Evolutionary conservation across 2,888 invertebrate genomes (phyloP), one percentile per base, ranked within the genome.

Genomic region (Lathronympha strigana): DNA sequence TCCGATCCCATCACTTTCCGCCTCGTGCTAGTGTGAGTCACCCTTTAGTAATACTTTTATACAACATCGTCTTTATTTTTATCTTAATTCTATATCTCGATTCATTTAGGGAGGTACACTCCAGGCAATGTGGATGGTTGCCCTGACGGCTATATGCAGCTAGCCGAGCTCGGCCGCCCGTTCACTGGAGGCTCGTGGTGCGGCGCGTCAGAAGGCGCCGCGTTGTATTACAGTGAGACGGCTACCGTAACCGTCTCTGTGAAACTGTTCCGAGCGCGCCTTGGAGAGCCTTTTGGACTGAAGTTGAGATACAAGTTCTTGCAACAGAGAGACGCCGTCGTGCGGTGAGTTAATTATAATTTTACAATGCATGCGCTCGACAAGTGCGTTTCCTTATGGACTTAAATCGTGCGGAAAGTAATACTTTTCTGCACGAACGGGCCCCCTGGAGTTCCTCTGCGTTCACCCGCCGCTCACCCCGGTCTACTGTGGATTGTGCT

Each of bases 121-220:
- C 91, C 95, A 58, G 93, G 94, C 68, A 94, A 95, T 53, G 82
- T 86, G 61, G 95, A 96, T 77, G 96, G 96, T 73, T 97, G 97
- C 84, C 96, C 97, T 13, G 97, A 97, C 83, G 97, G 97, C 58
- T 97, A 96, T 88, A 95, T 97, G 94, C 95, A 97, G 92, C 93
- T 97, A 72, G 95, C 96, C 76, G 97, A 97, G 90, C 93, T 97
- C 73, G 96, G 96, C 19, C 94, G 96, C 45, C 97, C 97, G 15
- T 97, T 97, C 90, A 97, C 97, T 28, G 97, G 97, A 49, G 97
- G 97, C 68, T 96, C 96, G 19, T 97, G 97, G 97, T 97, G 97
- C 86, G 97, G 97, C 64, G 93, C 95, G 63, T 95, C 96, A 50
- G 94, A 95, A 28, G 96, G 96, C 67, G 94, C 95, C 36, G 96